Conservation (phyloP, 2,888 invertebrate genomes). For the Portevinia maculata region DNA sequence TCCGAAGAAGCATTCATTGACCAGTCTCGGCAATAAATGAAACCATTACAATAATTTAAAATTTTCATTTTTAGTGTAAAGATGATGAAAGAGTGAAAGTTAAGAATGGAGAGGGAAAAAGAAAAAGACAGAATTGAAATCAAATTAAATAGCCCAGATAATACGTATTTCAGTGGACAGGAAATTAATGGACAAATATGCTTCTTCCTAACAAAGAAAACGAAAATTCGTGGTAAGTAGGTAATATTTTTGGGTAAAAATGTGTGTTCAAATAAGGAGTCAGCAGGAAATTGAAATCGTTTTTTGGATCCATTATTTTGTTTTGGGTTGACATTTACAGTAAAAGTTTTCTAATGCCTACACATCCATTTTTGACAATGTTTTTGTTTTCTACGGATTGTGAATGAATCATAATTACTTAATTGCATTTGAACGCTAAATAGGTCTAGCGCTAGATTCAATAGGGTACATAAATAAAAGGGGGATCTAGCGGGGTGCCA, state of each 20-base stretch:
- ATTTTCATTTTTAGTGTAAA: conserved; percentile 30
- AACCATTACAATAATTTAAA: conserved; percentile 18
- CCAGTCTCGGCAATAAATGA: conserved; percentile 45
- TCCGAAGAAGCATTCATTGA: conserved; percentile 9
- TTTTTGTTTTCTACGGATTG: conserved; percentile 68
- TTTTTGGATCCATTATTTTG: conserved; percentile 3
- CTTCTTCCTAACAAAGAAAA: conserved; percentile 81
- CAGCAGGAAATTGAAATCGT: not conserved
- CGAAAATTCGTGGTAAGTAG: conserved; percentile 81
- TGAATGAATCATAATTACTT: conserved; percentile 60
- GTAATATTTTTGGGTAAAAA: not conserved
- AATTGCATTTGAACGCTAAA: not conserved
- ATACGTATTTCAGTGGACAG: conserved; percentile 81
- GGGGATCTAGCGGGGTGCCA: no score
- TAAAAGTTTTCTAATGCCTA: conserved; percentile 26
- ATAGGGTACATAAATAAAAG: no score
- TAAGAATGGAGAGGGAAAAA: conserved; percentile 72
- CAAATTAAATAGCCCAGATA: conserved; percentile 80
- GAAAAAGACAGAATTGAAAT: conserved; percentile 82
- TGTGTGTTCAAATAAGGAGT: not conserved
- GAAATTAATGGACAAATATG: conserved; percentile 81
- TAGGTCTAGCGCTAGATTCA: no score
- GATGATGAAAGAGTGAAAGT: conserved; percentile 57
- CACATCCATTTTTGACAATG: conserved; percentile 38
- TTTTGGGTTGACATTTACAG: conserved; percentile 51